Evolutionary conservation across 2,113 vertebrate species (phyloP).

Genomic region (Gambusia affinis): DNA sequence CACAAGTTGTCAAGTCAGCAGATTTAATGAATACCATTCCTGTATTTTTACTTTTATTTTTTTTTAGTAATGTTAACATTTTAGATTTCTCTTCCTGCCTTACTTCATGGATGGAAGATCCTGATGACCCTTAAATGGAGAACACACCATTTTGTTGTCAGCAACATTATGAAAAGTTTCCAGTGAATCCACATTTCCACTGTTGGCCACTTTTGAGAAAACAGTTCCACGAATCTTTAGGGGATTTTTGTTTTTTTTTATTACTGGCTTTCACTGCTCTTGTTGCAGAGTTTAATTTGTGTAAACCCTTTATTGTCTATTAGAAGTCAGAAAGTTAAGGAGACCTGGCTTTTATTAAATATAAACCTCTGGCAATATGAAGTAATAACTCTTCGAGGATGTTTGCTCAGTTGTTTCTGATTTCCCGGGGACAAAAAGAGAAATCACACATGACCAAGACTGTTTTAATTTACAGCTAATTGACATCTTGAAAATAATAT

Average conservation of each 20-base stretch:
- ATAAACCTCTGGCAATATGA: too few relatives aligned
- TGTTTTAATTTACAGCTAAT: background rate
- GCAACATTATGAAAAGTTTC: background rate
- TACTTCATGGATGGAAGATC: background rate
- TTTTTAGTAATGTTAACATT: constrained; percentile 1
- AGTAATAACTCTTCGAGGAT: too few relatives aligned
- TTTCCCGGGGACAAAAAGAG: background rate
- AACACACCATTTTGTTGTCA: background rate
- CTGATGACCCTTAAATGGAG: constrained; percentile 5
- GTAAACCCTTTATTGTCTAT: background rate
- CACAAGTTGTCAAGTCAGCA: constrained; percentile 47
- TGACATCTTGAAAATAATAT: background rate
- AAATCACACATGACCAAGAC: background rate
- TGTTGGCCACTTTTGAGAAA: background rate
- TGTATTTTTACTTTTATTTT: background rate
- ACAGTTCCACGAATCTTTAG: background rate
- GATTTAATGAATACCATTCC: constrained; percentile 4
- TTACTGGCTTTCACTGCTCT: background rate
- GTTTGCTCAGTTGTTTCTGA: background rate
- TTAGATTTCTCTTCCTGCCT: background rate
- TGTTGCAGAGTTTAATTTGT: background rate
- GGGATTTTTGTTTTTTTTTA: background rate
- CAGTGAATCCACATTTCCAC: background rate
- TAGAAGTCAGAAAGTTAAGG: background rate
- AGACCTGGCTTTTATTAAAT: too few relatives aligned